Conservation (phyloP, 2,797 vertebrate genomes). For the Muscicapa striata region DNA sequence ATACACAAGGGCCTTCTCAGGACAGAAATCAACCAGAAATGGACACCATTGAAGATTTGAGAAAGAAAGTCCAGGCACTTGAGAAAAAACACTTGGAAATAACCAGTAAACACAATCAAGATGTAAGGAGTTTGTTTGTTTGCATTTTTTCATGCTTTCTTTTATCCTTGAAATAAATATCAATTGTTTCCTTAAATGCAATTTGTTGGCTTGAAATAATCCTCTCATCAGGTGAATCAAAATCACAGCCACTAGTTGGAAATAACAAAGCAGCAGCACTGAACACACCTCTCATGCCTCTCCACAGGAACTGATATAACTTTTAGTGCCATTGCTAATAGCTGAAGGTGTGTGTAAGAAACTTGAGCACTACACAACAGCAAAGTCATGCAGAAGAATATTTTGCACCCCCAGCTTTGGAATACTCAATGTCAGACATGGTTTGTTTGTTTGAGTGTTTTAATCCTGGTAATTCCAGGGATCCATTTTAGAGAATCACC, state of each 20-base stretch:
- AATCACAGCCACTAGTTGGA: too few relatives aligned
- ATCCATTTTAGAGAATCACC: not conserved
- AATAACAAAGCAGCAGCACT: too few relatives aligned
- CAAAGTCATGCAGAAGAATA: not conserved
- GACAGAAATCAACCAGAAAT: conserved; percentile 29
- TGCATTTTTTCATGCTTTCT: not conserved
- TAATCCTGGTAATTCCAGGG: not conserved
- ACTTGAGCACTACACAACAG: not conserved
- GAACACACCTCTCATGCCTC: too few relatives aligned
- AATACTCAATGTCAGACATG: not conserved
- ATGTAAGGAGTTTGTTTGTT: not conserved
- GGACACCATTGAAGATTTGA: conserved; percentile 62
- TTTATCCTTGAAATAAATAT: not conserved
- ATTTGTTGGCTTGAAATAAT: not conserved
- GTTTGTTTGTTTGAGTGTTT: not conserved
- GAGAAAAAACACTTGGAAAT: conserved; percentile 83
- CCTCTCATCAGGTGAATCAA: accelerated
- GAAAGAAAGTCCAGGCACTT: conserved; percentile 76
- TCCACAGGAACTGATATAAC: too few relatives aligned
- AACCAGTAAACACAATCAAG: not conserved
- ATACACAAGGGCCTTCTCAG: not conserved
- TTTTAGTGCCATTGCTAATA: too few relatives aligned
- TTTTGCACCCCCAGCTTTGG: not conserved
- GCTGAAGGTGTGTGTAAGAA: not conserved
- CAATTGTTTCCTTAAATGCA: not conserved